Conservation (phyloP, 2,113 vertebrate genomes). For the Carassius auratus region DNA sequence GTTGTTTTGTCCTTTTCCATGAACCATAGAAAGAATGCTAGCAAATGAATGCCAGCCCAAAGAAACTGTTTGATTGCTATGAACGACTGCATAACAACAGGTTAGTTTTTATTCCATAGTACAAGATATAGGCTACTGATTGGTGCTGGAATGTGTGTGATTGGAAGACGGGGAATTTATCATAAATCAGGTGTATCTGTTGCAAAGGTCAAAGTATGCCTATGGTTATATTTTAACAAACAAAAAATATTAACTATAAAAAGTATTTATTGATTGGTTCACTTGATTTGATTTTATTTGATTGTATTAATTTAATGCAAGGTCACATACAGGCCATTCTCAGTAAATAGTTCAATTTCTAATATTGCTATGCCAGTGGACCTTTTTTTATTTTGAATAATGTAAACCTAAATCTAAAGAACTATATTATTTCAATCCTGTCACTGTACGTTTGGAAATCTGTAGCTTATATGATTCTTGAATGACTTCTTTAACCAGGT, state of each 20-base stretch:
- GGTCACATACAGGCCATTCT: background rate
- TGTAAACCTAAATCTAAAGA: background rate
- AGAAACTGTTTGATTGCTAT: constrained; percentile 41
- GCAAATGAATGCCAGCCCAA: constrained; percentile 43
- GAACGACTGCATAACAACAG: constrained; percentile 31
- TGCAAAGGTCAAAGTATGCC: background rate
- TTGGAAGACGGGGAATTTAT: background rate
- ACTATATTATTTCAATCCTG: background rate
- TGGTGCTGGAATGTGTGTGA: constrained; percentile 30
- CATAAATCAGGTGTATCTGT: constrained; percentile 40
- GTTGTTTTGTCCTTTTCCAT: constrained; percentile 51
- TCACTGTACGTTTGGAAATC: background rate
- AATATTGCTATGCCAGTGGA: background rate
- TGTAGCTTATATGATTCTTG: background rate
- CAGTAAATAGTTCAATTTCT: background rate
- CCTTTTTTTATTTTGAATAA: background rate
- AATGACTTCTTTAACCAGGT: background rate
- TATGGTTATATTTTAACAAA: background rate
- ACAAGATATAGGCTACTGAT: constrained; percentile 28
- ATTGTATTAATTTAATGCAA: too few relatives aligned
- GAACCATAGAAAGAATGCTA: constrained; percentile 55
- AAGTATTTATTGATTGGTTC: background rate
- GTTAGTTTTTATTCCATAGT: constrained; percentile 31
- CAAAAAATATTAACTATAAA: background rate
- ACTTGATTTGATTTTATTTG: too few relatives aligned